Evolutionary conservation across 2,113 vertebrate genomes (phyloP).

Genomic region (Scartelaos histophorus): DNA sequence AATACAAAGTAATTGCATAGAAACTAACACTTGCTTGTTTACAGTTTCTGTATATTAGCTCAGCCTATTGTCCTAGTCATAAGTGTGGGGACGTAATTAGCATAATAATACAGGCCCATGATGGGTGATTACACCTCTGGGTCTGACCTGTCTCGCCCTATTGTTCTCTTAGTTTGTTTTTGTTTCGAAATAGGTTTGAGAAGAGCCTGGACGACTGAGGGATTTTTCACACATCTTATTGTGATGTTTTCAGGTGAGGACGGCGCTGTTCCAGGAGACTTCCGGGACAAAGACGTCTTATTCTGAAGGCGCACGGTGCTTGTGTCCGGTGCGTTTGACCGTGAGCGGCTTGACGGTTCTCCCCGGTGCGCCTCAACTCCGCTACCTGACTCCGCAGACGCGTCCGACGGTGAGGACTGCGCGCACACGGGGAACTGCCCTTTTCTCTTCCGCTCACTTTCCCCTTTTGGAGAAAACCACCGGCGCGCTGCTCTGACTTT

Average conservation of each 20-base stretch:
- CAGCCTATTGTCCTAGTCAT: no score
- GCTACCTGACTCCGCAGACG: slow-evolving; percentile 62
- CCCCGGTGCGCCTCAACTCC: slow-evolving; percentile 70
- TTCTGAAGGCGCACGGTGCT: slow-evolving; percentile 44
- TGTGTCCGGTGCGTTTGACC: slow-evolving; percentile 19
- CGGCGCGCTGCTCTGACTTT: slow-evolving; percentile 18
- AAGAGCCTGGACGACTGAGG: no score
- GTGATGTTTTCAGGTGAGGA: not conserved
- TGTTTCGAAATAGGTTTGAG: no score
- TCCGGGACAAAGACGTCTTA: slow-evolving; percentile 43
- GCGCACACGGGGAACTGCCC: slow-evolving; percentile 30
- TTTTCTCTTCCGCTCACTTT: slow-evolving; percentile 53
- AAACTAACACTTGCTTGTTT: no score
- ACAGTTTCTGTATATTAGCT: no score
- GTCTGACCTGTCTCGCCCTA: no score
- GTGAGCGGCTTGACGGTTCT: slow-evolving; percentile 47
- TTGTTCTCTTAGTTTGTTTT: no score
- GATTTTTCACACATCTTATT: no score
- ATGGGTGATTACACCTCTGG: no score
- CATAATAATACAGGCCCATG: no score
- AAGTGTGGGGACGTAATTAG: no score
- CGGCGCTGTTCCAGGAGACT: not conserved
- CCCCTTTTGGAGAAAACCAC: slow-evolving; percentile 34
- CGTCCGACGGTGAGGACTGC: slow-evolving; percentile 56
- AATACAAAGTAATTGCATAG: no score